These are phyloP conservation scores for Pteropus alecto DNA, from an alignment of 2,113 vertebrate genomes.

Conservation along the genomic window DNA sequence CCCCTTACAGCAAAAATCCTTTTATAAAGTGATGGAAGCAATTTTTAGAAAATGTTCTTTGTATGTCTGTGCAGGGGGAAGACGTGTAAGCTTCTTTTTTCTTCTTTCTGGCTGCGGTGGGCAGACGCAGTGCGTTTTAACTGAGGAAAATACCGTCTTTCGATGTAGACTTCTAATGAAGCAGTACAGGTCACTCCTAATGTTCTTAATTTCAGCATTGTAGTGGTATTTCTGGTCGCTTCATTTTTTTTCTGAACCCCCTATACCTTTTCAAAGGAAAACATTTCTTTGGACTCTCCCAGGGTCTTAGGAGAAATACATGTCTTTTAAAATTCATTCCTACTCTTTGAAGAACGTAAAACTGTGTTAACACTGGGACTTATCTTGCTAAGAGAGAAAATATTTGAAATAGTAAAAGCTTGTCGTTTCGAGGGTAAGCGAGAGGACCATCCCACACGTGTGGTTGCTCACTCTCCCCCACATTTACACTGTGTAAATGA, in stretches of 20 bases:
- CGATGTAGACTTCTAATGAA: background rate
- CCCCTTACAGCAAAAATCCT: background rate
- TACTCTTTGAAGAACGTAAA: background rate
- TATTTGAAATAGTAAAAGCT: background rate
- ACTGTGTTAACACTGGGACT: background rate
- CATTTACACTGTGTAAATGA: background rate
- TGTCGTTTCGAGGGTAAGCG: background rate
- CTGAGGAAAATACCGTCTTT: background rate
- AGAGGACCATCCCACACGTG: fast-evolving
- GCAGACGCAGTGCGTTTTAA: background rate
- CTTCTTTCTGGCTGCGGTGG: background rate
- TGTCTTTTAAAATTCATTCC: background rate
- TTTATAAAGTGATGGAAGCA: background rate
- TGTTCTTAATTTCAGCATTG: background rate
- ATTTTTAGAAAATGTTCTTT: background rate
- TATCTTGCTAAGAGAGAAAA: background rate
- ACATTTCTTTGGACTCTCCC: background rate
- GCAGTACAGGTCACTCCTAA: fast-evolving
- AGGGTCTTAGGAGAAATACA: background rate
- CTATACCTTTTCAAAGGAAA: background rate
- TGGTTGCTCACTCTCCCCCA: background rate
- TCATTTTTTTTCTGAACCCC: background rate
- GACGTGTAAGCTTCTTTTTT: fast-evolving
- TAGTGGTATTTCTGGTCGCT: background rate
- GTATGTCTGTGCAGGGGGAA: background rate